Conservation (phyloP, 2,797 vertebrate species). For the Allobates femoralis region DNA sequence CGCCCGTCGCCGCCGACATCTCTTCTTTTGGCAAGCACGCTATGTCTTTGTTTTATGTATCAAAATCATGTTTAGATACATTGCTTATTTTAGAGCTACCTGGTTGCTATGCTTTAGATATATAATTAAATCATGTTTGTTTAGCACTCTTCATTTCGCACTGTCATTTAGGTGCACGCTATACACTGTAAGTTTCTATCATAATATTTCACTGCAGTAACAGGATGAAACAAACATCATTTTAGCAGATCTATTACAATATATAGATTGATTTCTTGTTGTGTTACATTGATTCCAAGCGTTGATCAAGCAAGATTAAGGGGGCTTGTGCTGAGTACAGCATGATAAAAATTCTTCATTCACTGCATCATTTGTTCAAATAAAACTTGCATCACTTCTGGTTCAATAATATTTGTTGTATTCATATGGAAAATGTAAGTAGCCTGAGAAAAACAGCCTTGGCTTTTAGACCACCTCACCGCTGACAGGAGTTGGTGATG, state of each 20-base stretch:
- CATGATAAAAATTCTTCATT: constrained; percentile 8
- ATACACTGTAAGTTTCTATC: constrained; percentile 3
- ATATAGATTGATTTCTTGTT: constrained; percentile 22
- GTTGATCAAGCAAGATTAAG: constrained; percentile 25
- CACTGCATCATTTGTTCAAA: constrained; percentile 23
- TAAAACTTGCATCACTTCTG: constrained; percentile 6
- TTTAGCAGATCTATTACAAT: constrained; percentile 25
- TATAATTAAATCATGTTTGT: not conserved
- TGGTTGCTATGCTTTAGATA: not conserved
- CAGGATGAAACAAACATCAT: not conserved
- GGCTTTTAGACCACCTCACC: constrained; percentile 5
- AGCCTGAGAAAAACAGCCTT: not conserved
- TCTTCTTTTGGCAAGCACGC: no score
- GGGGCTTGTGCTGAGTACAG: constrained; percentile 4
- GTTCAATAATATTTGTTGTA: not conserved
- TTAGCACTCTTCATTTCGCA: not conserved
- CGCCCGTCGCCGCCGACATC: no score
- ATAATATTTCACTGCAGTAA: not conserved
- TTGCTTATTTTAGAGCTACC: not conserved
- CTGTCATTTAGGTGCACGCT: not conserved
- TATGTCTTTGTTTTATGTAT: not conserved
- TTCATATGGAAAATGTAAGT: constrained; percentile 29
- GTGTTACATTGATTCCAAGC: constrained; percentile 33
- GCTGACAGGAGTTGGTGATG: constrained; percentile 27
- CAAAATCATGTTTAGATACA: not conserved